Evolutionary conservation across 2,797 vertebrate genomes (phyloP).

Genomic region (Furcifer pardalis): DNA sequence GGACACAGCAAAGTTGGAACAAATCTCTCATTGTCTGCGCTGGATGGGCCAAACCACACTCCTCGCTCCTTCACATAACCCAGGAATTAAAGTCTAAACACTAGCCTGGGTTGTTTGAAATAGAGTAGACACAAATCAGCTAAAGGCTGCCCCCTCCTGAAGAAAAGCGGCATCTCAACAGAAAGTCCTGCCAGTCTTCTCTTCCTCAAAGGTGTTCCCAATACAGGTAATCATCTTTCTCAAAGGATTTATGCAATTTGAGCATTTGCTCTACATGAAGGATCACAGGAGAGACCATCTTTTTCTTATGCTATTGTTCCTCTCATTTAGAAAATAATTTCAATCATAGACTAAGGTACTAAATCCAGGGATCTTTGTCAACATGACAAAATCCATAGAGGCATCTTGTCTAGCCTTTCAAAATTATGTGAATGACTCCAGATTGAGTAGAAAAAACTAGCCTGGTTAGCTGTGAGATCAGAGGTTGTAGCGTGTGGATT

Average conservation of each 20-base stretch:
- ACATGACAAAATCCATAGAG: too few relatives aligned
- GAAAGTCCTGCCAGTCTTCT: background rate
- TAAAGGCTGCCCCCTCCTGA: conserved; percentile 7
- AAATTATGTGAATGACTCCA: background rate
- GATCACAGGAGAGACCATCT: background rate
- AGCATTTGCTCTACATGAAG: background rate
- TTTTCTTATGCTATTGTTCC: too few relatives aligned
- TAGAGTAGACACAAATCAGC: background rate
- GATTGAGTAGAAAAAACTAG: background rate
- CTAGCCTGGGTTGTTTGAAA: background rate
- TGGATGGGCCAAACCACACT: conserved; percentile 13
- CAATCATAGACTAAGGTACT: too few relatives aligned
- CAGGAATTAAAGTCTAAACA: conserved; percentile 12
- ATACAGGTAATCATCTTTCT: background rate
- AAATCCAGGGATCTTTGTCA: too few relatives aligned
- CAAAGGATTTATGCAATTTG: background rate
- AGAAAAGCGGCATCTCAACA: background rate
- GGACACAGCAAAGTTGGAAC: conserved; percentile 4
- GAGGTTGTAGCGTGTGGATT: too few relatives aligned
- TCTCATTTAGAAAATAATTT: too few relatives aligned
- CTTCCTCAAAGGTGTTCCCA: background rate
- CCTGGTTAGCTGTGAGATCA: background rate
- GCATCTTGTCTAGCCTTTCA: too few relatives aligned
- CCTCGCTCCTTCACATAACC: background rate
- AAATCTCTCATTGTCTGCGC: conserved; percentile 35